These are phyloP conservation scores for Grallaria varia DNA, from an alignment of 2,113 vertebrate genomes.

Conservation along the genomic window DNA sequence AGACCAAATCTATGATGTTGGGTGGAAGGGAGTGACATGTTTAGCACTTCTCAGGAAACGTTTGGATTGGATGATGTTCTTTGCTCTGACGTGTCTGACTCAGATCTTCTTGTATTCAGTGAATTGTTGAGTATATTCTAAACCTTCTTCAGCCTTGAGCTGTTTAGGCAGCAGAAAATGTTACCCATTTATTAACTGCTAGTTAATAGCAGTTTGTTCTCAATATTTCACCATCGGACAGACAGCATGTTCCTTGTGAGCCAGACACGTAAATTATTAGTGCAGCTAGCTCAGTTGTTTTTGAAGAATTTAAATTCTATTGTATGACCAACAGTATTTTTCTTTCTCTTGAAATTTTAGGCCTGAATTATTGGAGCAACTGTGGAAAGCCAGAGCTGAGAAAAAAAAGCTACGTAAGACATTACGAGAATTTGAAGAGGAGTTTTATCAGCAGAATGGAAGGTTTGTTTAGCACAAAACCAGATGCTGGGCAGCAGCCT, in stretches of 20 bases:
- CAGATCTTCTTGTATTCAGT: not conserved
- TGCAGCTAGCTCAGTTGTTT: not conserved
- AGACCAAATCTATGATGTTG: not conserved
- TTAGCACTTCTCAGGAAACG: not conserved
- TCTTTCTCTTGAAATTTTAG: constrained; percentile 69
- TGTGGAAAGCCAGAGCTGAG: constrained; percentile 96
- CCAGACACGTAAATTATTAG: not conserved
- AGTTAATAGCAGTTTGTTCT: not conserved
- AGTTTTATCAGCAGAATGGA: constrained; percentile 95
- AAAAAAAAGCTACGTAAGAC: constrained; percentile 95
- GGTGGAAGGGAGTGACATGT: not conserved
- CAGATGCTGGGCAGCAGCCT: not conserved
- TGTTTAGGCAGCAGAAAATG: not conserved
- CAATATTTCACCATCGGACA: not conserved
- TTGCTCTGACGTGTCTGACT: not conserved
- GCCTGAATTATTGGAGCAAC: constrained; percentile 96
- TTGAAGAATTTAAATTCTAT: not conserved
- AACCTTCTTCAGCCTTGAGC: not conserved
- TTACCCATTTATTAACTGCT: not conserved
- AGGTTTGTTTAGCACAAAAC: constrained; percentile 76
- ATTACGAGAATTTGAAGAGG: constrained; percentile 92
- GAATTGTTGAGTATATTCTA: not conserved
- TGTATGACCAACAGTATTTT: not conserved
- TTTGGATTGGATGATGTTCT: not conserved
- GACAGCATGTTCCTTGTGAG: not conserved